Conservation (phyloP, 2,797 vertebrate genomes). For the Triplophysa yarkandensis region DNA sequence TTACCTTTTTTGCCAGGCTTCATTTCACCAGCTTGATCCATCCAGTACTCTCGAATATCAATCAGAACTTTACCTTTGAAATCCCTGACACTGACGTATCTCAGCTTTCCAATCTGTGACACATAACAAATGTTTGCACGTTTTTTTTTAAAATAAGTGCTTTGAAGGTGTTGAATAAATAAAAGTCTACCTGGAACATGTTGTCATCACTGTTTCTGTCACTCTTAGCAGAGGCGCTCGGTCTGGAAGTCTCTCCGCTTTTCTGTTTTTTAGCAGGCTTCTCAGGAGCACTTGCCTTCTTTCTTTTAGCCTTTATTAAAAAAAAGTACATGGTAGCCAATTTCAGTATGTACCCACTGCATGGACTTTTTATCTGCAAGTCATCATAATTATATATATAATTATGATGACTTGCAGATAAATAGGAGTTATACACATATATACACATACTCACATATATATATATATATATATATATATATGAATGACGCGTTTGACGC, state of each 20-base stretch:
- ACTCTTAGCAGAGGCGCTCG: conserved; percentile 85
- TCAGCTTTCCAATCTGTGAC: conserved; percentile 85
- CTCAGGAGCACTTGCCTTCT: conserved; percentile 85
- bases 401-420: background rate
- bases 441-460: too few species aligned
- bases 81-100: conserved; percentile 84
- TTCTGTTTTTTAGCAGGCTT: conserved; percentile 92
- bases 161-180: too few species aligned
- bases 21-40: conserved; percentile 87
- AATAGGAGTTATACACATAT: too few species aligned
- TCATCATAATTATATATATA: background rate
- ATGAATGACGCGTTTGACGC: too few species aligned
- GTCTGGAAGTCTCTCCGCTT: conserved; percentile 90
- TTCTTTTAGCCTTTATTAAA: conserved; percentile 84
- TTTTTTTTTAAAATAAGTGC: too few species aligned
- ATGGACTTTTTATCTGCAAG: background rate
- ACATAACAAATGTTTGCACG: background rate
- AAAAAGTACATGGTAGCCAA: background rate
- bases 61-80: conserved; percentile 88
- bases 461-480: too few species aligned
- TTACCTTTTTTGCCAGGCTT: conserved; percentile 88
- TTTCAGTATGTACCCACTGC: background rate
- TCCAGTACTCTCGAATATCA: conserved; percentile 87
- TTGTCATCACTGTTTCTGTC: conserved; percentile 79
- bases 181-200: conserved; percentile 90